Evolutionary conservation across 2,888 invertebrate species (phyloP).

Genomic region (Lumbricus terrestris): DNA sequence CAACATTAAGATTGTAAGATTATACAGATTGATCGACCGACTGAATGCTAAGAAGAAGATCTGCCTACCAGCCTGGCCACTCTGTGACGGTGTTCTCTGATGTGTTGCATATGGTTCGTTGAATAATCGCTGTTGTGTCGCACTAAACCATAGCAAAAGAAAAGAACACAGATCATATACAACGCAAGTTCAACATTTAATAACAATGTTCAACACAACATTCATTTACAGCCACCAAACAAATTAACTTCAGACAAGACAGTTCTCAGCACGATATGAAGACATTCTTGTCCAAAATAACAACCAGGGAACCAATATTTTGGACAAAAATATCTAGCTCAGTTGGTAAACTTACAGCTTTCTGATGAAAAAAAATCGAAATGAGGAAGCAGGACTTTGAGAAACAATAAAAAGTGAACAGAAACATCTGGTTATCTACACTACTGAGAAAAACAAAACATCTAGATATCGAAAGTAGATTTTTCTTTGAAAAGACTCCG

Average conservation of each 20-base stretch:
- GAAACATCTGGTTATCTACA: not conserved
- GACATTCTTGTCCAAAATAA: not conserved
- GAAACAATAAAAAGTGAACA: not conserved
- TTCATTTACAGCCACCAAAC: not conserved
- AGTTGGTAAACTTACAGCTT: not conserved
- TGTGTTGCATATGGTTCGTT: not conserved
- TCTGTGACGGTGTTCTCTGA: constrained; percentile 15
- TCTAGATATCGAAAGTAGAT: not conserved
- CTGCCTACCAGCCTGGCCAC: not conserved
- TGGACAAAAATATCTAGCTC: not conserved
- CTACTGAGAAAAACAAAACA: not conserved
- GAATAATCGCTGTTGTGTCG: not conserved
- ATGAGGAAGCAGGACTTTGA: not conserved
- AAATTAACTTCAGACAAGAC: not conserved
- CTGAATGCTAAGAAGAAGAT: not conserved
- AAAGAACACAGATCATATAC: not conserved
- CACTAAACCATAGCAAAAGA: not conserved
- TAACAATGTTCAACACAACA: not conserved
- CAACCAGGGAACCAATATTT: not conserved
- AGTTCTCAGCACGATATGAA: not conserved
- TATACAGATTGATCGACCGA: not conserved
- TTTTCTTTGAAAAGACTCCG: not conserved
- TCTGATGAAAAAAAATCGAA: not conserved
- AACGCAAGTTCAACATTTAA: not conserved
- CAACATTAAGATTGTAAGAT: not conserved